These are phyloP conservation scores for Heterohyrax brucei DNA, from an alignment of 2,797 vertebrate genomes.

Conservation along the genomic window DNA sequence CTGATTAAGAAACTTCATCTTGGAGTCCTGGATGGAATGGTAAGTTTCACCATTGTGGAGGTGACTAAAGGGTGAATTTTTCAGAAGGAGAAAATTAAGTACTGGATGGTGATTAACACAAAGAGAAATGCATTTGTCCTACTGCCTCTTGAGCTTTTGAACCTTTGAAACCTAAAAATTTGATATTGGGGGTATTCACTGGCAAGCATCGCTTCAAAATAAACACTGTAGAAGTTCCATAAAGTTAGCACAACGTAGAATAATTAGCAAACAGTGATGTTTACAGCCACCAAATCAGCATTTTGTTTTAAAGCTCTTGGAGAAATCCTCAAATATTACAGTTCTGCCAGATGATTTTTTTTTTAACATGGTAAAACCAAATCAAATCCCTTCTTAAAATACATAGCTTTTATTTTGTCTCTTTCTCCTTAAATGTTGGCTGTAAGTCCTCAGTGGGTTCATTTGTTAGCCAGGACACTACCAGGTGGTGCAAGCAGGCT, in stretches of 20 bases:
- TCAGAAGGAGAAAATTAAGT: not conserved
- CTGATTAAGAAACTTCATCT: constrained; percentile 49
- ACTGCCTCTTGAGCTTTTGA: constrained; percentile 1
- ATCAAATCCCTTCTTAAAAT: not conserved
- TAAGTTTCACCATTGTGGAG: constrained; percentile 36
- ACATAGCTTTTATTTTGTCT: not conserved
- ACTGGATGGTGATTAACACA: not conserved
- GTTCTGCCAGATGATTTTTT: not conserved
- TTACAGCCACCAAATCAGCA: not conserved
- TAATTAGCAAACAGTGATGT: not conserved
- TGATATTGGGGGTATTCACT: not conserved
- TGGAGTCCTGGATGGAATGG: constrained; percentile 61
- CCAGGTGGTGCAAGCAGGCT: not conserved
- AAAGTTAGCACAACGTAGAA: not conserved
- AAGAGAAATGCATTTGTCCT: not conserved
- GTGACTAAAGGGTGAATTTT: constrained; percentile 43
- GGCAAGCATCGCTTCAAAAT: constrained; percentile 9
- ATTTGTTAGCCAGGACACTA: not conserved
- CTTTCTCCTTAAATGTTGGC: not conserved
- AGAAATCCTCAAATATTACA: not conserved
- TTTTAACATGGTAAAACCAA: not conserved
- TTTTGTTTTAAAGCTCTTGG: constrained; percentile 35
- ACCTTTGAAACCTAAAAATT: constrained; percentile 1
- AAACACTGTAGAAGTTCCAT: not conserved
- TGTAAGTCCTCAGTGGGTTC: not conserved